Evolutionary conservation across 1,140 invertebrate genomes (phyloP), one percentile per base, ranked within the genome.

Genomic region (Trichonephila clavipes): DNA sequence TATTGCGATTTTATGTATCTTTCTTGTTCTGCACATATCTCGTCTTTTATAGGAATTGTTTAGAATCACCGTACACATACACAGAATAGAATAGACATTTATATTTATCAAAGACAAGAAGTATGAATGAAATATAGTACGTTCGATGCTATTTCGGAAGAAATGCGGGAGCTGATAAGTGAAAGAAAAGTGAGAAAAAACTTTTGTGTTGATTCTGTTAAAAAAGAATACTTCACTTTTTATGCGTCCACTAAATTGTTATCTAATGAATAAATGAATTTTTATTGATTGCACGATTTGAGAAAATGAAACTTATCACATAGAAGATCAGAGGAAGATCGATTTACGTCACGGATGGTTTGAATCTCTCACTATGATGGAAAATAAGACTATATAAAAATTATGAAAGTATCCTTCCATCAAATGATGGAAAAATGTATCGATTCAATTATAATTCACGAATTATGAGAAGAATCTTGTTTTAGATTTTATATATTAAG

Each of bases 1-100:
- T 81, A 90, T 82, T 58, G 10, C n/a, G 69, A 90, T 90, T 90
- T 90, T 90, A 90, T 90, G 89, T 82, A 82, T 77, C 66, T 66
- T 34, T 88, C 82, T 83, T 83, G 82, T 83, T n/a, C 24, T 88
- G 62, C 34, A 61, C 40, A 62, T 90, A 81, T 82, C 89, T 90
- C 82, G 44, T 62, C 40, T 66, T 90, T 90, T 90, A 90, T 90
- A 82, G 89, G 59, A 81, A 69, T 82, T 58, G 89, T 59, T 62
- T 81, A 44, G 89, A 90, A 77, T 59, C 83, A 85, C 51, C 61
- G 62, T 51, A 61, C 21, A 61, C 18, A 24, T 34, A 77, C 34
- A 6, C 83, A 16, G 51, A 61, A 58, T 16, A 61, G 40, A 82
- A 61, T 12, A 21, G 72, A 69, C 28, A 62, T 90, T 62, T 90